Evolutionary conservation across 2,888 invertebrate species (phyloP).

Genomic region (Drosophila merina): DNA sequence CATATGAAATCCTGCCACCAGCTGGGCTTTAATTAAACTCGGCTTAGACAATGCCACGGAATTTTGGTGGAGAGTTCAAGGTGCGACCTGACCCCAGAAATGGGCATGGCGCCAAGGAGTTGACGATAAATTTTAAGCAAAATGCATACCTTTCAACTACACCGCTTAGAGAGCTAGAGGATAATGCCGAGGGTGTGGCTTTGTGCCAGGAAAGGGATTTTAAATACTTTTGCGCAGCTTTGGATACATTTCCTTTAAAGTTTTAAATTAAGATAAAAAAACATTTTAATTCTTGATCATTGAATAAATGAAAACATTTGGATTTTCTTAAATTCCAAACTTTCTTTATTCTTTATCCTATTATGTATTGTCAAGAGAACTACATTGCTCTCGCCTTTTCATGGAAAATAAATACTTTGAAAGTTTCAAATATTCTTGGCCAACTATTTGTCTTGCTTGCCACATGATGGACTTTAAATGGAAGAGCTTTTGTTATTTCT

Average conservation of each 20-base stretch:
- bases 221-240: background rate
- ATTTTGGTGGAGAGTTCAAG: constrained; percentile 22
- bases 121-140: constrained; percentile 58
- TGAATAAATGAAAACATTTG: background rate
- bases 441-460: background rate
- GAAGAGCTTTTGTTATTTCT: constrained; percentile 5
- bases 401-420: background rate
- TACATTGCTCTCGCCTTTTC: background rate
- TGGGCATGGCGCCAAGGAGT: constrained; percentile 29
- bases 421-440: background rate
- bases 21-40: constrained; percentile 69
- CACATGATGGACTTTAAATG: background rate
- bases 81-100: constrained; percentile 11
- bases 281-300: background rate
- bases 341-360: background rate
- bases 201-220: background rate
- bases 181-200: constrained; percentile 5
- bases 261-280: background rate
- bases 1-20: constrained; percentile 55
- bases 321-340: background rate
- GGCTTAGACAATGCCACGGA: constrained; percentile 40
- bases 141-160: constrained; percentile 41
- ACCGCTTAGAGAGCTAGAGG: background rate
- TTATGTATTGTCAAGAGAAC: background rate
- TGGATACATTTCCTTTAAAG: background rate